These are phyloP conservation scores for Ormyrus pomaceus DNA, from an alignment of 2,888 invertebrate species.

Conservation along the genomic window DNA sequence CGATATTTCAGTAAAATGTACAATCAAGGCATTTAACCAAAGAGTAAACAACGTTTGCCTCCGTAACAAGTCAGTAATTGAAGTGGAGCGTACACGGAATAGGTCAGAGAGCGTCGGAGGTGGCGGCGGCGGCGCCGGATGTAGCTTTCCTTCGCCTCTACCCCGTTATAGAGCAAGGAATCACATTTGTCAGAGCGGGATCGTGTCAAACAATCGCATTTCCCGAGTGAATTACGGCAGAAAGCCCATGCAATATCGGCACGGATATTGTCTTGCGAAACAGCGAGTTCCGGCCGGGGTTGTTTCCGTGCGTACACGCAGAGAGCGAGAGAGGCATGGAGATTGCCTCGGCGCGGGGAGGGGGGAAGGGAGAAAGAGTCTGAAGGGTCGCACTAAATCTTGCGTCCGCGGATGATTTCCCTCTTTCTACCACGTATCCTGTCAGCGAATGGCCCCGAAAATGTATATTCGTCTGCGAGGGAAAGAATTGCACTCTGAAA, in stretches of 20 bases:
- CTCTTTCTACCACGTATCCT: neutral
- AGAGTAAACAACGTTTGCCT: neutral
- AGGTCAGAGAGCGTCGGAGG: neutral
- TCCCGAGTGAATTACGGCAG: slow-evolving; percentile 70
- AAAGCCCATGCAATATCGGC: slow-evolving; percentile 72
- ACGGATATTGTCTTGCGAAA: slow-evolving; percentile 74
- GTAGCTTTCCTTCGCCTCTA: slow-evolving; percentile 55
- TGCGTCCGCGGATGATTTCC: neutral
- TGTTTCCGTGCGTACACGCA: neutral
- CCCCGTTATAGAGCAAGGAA: slow-evolving; percentile 55
- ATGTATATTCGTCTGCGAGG: no score
- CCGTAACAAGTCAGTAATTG: slow-evolving; percentile 25
- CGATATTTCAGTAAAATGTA: no score
- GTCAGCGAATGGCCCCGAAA: no score
- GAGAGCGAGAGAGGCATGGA: neutral
- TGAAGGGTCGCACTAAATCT: slow-evolving; percentile 10
- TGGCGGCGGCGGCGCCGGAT: neutral
- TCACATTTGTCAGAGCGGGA: slow-evolving; percentile 61
- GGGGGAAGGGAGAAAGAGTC: neutral
- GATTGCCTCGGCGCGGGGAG: neutral
- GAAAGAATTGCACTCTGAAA: no score
- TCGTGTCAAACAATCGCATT: slow-evolving; percentile 71
- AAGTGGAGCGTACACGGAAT: slow-evolving; percentile 21
- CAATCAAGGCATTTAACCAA: no score
- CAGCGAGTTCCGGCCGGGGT: slow-evolving; percentile 63